A percentile compares a stretch with the other conserved stretches of the same genome.
Conservation (phyloP, 2,797 vertebrate species). For the Bradypodion ventrale region DNA sequence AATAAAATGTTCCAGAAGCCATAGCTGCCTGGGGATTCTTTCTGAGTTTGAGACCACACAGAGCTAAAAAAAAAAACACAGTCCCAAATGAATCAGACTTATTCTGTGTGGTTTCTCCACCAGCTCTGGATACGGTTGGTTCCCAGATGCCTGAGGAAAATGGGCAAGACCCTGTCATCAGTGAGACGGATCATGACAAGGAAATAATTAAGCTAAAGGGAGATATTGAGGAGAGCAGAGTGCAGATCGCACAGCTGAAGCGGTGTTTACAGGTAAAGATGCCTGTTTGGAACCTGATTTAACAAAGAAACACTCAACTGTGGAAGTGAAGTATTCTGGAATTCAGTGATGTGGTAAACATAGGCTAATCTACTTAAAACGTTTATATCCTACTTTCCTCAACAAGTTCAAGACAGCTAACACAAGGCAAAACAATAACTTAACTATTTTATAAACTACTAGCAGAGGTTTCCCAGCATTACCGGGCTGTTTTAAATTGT, state of each 20-base stretch:
- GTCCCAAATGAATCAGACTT: neutral
- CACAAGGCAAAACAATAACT: neutral
- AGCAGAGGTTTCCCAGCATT: too few species aligned
- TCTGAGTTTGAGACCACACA: too few species aligned
- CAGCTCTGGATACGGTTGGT: neutral
- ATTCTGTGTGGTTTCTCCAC: neutral
- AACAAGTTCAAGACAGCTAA: neutral
- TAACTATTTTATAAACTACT: neutral
- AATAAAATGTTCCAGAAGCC: neutral
- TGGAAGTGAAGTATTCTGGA: neutral
- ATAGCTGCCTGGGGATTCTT: neutral
- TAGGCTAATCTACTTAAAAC: neutral
- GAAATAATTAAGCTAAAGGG: slow-evolving; percentile 74
- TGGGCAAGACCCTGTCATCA: slow-evolving; percentile 21
- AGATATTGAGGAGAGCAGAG: slow-evolving; percentile 76
- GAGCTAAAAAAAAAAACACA: neutral
- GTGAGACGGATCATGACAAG: slow-evolving; percentile 80
- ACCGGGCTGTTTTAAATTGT: too few species aligned
- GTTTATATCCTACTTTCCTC: neutral
- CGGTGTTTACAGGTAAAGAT: slow-evolving; percentile 77
- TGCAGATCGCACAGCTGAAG: slow-evolving; percentile 77
- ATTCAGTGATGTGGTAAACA: neutral
- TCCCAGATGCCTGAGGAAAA: slow-evolving; percentile 2
- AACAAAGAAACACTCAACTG: neutral
- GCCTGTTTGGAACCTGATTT: neutral